These are phyloP conservation scores for Digitonthophagus gazella DNA, from an alignment of 2,888 invertebrate genomes.

Conservation along the genomic window DNA sequence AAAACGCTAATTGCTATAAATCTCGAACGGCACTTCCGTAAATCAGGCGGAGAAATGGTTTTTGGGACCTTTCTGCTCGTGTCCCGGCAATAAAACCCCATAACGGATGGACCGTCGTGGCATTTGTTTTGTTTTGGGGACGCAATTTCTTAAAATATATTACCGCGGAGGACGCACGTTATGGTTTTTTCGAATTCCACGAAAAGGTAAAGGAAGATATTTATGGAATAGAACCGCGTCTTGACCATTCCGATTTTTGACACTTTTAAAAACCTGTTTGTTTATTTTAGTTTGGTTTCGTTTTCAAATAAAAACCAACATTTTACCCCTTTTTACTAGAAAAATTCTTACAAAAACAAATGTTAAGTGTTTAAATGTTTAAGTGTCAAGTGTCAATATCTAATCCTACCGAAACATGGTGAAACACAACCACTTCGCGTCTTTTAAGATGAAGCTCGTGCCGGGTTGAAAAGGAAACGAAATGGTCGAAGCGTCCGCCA, in stretches of 20 bases:
- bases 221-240: not conserved
- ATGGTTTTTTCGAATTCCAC: not conserved
- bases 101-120: not conserved
- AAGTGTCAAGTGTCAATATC: too few relatives aligned
- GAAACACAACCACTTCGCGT: not conserved
- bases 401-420: too few relatives aligned
- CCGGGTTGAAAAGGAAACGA: too few relatives aligned
- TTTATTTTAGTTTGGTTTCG: not conserved
- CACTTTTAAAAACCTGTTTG: not conserved
- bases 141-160: not conserved
- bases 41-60: not conserved
- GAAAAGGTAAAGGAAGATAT: not conserved
- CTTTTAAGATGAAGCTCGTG: not conserved
- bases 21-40: not conserved
- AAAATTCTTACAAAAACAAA: too few relatives aligned
- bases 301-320: too few relatives aligned
- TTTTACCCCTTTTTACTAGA: too few relatives aligned
- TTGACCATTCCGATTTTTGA: not conserved
- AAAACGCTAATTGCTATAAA: not conserved
- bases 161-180: not conserved
- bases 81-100: not conserved
- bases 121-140: not conserved
- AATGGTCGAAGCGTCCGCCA: too few relatives aligned
- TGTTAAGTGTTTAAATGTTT: too few relatives aligned
- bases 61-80: not conserved